A percentile compares a stretch with the other conserved stretches of the same genome.
These are phyloP conservation scores for Bombus terrestris DNA, from an alignment of 1,140 invertebrate species.

Conservation along the genomic window DNA sequence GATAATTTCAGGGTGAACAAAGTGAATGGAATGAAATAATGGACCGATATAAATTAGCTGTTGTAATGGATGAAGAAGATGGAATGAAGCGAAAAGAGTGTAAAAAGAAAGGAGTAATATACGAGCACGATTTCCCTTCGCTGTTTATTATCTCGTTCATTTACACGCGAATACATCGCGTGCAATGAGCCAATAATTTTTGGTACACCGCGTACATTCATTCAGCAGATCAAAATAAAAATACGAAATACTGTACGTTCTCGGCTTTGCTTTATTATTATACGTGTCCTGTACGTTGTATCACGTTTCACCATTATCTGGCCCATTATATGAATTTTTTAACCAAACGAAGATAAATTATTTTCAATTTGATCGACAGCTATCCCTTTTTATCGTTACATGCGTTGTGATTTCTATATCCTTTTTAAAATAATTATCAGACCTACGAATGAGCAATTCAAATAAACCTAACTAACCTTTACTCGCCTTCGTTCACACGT, in stretches of 20 bases:
- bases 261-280: neutral
- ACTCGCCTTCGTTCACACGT: no score
- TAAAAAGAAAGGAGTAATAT: neutral
- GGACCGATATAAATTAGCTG: neutral
- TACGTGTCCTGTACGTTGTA: no score
- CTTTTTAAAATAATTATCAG: no score
- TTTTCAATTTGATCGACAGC: no score
- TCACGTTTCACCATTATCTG: neutral
- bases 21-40: neutral
- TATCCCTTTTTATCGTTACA: no score
- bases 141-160: neutral
- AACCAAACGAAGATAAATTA: no score
- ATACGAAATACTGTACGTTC: neutral
- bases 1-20: no score
- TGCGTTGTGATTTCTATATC: no score
- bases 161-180: neutral
- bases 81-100: neutral
- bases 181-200: neutral
- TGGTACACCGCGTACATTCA: neutral
- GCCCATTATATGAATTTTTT: no score
- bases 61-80: neutral
- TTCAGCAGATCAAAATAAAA: neutral
- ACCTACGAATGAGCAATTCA: no score
- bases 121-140: neutral
- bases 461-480: no score